Evolutionary conservation across 2,113 vertebrate species (phyloP), one percentile per base, ranked within the genome.

Genomic region (Marmota monax): DNA sequence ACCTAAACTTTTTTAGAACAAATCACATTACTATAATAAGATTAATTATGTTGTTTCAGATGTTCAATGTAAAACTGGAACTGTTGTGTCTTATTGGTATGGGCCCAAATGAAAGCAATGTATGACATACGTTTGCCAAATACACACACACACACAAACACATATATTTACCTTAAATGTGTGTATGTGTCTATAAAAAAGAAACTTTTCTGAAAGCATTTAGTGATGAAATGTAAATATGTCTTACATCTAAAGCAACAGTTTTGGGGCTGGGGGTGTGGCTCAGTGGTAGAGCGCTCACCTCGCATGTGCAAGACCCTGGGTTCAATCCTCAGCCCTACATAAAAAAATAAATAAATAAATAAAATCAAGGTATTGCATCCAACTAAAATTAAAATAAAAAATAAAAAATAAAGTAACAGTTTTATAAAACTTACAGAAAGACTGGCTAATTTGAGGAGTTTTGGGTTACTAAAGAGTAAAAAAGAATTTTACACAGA

Each of bases 11-110:
- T 86, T 84, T 85, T 37, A 84, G 22, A 85, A 53, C 42, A 84
- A 88, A 51, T 88, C 39, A 65, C 34, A 11, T 93, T 80, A 76
- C 67, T 51, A 32, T 69, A 87, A 39, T 84, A 39, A 76, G 67
- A 51, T 79, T 92, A 80, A 45, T 77, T 73, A n/a, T 79, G 77
- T 69, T 69, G 32, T 90, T 88, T 96, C 53, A 92, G 90, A 86
- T 77, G 48, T 70, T 72, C 42, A 61, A 3, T 42, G 39, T 74
- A 86, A 63, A 76, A 84, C 73, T 63, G 51, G 51, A 88, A 77
- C 25, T 80, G 93, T 61, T 93, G 61, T 92, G 74, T 27, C 32
- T 67, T 95, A 48, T 34, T 72, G 63, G 51, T 67, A 12, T 70
- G 34, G 7, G 23, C 20, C 37, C 90, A 92, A 74, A 48, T 63